phyloP scores from a whole-genome alignment of 1,140 invertebrate genomes.

The Atta cephalotes region DNA sequence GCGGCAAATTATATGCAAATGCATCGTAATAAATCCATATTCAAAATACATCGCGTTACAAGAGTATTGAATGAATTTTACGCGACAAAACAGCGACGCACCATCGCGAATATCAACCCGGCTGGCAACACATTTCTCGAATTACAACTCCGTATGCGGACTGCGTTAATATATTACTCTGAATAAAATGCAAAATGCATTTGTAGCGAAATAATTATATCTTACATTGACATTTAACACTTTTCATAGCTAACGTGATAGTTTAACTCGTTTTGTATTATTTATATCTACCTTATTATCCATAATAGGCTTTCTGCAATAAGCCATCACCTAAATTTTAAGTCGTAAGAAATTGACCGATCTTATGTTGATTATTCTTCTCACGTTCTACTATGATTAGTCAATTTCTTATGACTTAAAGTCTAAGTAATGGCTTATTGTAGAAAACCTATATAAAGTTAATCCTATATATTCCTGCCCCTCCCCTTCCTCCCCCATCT shows the following conservation, averaged over 20 bases:
- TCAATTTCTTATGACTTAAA: no score
- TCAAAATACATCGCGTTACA: not conserved
- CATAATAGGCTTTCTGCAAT: no score
- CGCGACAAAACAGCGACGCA: not conserved
- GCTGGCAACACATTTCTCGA: constrained; percentile 5
- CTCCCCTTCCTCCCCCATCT: not conserved
- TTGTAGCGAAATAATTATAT: not conserved
- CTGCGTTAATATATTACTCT: not conserved
- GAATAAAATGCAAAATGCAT: not conserved
- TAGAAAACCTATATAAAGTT: not conserved
- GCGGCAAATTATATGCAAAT: constrained; percentile 26
- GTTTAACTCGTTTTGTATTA: not conserved
- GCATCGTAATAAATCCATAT: not conserved
- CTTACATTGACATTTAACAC: not conserved
- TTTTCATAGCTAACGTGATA: not conserved
- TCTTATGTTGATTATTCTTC: no score
- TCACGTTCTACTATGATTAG: no score
- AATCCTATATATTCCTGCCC: not conserved
- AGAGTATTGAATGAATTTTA: constrained; percentile 15
- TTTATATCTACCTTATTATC: not conserved
- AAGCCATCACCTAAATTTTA: no score
- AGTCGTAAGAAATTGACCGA: no score
- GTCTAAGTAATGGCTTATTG: no score
- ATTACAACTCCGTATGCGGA: not conserved
- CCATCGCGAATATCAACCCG: not conserved